Base-by-base conservation (phyloP, 2,797 vertebrate species). In the Cryptoblepharus egeriae region DNA sequence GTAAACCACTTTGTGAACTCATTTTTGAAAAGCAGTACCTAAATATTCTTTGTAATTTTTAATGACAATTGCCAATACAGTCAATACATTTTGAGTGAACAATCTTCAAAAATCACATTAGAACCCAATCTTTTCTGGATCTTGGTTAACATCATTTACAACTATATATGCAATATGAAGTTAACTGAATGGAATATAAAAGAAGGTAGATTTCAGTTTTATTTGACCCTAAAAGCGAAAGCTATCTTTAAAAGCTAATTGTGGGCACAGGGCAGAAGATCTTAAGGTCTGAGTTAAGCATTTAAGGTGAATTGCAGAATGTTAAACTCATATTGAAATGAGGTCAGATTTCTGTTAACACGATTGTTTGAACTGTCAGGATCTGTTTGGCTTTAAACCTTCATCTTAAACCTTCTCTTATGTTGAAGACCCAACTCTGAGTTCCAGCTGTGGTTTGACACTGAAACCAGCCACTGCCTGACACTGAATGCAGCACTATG, bases 41-140 rank as follows among this genome's bases (percentile, higher is more conserved):
- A 52, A 16, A 49, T 49, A 49, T 49, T 52, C 13, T 52, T 52
- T 15, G 18, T 52, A 52, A 49, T 49, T 49, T 52, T 52, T 49
- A 49, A 49, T 9, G 9, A 49, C 12, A 49, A 16, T 52, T 52
- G 15, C 49, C 49, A 52, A 15, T 52, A 52, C 82, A 89, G 91
- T 91, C 85, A 83, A 85, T 93, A 88, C 88, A 86, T 92, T 91
- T 85, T 79, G 77, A 88, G 75, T 82, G 88, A 91, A 75, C 73
- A 81, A 90, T 85, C 84, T 89, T 90, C 86, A 75, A 85, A 92
- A 90, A 89, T 90, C 84, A 86, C 87, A 88, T 90, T 89, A 92
- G 89, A 91, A 76, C 86, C 87, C 82, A 88, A 58, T 86, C 80
- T 89, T 89, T 87, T 88, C 81, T 55, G 82, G 86, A 79, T 87